Evolutionary conservation across 2,797 vertebrate genomes (phyloP), one percentile per base, ranked within the genome.

Genomic region (Propithecus perrieri): DNA sequence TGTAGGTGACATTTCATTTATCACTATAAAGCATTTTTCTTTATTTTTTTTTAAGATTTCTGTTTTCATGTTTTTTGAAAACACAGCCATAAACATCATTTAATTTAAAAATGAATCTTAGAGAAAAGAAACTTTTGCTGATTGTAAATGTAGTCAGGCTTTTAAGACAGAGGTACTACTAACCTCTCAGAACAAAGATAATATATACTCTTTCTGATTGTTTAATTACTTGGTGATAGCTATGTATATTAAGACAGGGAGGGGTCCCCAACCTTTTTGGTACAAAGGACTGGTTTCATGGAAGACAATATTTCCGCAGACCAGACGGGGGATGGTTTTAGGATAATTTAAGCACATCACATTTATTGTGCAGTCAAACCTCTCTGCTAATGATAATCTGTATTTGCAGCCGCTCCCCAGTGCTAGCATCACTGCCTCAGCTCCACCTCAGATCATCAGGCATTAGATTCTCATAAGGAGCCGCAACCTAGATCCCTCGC

Each of bases 1-100:
- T 76, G 74, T 22, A 33, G 57, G 35, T 53, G 71, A 72, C 28
- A 84, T 46, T 84, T 85, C 33, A 53, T 72, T 86, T 69, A 63
- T 72, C 79, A 85, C 5, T 43, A 33, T n/a, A 35, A 33, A 88
- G 24, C 41, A 26, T 17, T 50, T 50, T 74, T 46, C 20, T 17
- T 28, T 30, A 3, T 79, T 61, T 28, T 43, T 57, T 30, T 41
- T 67, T n/a, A 10, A 83, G 74, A 72, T 83, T 92, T 95, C 83
- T 85, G 35, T 85, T 85, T 81, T 61, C 85, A 35, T 46, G n/a
- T 67, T 89, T 67, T 95, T 94, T 80, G 55, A 90, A 95, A 93
- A 92, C 9, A 88, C 0, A 61, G 48, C 41, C 24, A 84, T 38
- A 85, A 85, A 76, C 57, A 48, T 12, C 10, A 33, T 92, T 65